phyloP scores from a whole-genome alignment of 1,140 invertebrate species.

The Drosophila aff. region DNA sequence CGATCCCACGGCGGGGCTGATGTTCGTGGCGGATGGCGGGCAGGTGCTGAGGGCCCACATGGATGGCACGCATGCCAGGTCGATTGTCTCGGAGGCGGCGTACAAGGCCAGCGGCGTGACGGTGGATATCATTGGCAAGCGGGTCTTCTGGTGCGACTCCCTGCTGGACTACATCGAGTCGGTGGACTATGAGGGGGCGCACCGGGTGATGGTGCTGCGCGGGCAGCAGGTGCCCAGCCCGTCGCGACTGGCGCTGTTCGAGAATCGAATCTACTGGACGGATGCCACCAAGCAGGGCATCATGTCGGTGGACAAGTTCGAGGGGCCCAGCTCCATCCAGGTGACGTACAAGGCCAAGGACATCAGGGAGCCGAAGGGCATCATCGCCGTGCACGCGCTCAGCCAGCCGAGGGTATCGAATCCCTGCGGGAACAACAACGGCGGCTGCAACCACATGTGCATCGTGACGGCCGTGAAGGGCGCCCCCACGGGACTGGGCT shows the following conservation, averaged over 20 bases:
- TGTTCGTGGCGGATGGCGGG: conserved; percentile 98
- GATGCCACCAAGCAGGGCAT: conserved; percentile 98
- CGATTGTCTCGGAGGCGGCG: conserved; percentile 95
- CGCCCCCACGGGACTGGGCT: conserved; percentile 92
- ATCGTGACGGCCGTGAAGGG: conserved; percentile 93
- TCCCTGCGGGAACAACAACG: conserved; percentile 96
- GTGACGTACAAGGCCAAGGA: conserved; percentile 92
- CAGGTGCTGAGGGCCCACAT: conserved; percentile 95
- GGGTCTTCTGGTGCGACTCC: conserved; percentile 98
- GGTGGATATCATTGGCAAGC: conserved; percentile 93
- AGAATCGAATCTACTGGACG: conserved; percentile 97
- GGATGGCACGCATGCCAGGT: conserved; percentile 93
- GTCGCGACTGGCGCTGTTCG: conserved; percentile 93
- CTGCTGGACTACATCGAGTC: conserved; percentile 99
- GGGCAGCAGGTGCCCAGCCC: conserved; percentile 95
- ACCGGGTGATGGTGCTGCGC: conserved; percentile 91
- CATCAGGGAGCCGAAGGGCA: conserved; percentile 92
- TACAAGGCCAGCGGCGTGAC: conserved; percentile 95
- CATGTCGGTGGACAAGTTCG: conserved; percentile 95
- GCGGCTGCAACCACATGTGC: conserved; percentile 98
- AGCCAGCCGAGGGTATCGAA: conserved; percentile 92
- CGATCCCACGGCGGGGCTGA: conserved; percentile 94
- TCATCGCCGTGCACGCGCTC: conserved; percentile 92
- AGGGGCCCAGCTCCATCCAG: conserved; percentile 90
- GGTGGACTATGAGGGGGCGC: conserved; percentile 96